Conservation (phyloP, 2,888 invertebrate genomes). For the Leucophora obtusa region DNA sequence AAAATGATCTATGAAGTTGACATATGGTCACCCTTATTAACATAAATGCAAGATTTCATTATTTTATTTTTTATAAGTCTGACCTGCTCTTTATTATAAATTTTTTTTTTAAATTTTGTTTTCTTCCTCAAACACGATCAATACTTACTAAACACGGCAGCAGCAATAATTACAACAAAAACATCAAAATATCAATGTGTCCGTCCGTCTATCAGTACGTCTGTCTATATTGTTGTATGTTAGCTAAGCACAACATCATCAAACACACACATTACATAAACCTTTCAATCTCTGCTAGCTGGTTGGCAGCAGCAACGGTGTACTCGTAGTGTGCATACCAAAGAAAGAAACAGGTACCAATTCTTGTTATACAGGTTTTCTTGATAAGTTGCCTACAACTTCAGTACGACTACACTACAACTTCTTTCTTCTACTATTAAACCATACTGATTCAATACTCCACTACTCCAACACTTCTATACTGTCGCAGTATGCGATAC, state of each 20-base stretch:
- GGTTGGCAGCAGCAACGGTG: slow-evolving; percentile 18
- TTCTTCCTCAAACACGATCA: slow-evolving; percentile 48
- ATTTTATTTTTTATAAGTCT: slow-evolving; percentile 29
- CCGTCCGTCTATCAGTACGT: slow-evolving; percentile 10
- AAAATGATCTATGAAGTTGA: no score
- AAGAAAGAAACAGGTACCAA: slow-evolving; percentile 61
- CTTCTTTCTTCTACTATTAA: slow-evolving; percentile 34
- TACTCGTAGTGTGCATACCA: slow-evolving; percentile 34
- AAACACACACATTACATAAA: slow-evolving; percentile 45
- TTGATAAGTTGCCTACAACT: slow-evolving; percentile 43
- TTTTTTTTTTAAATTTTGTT: slow-evolving; percentile 22
- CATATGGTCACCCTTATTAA: slow-evolving; percentile 34
- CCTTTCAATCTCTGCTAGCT: slow-evolving; percentile 57
- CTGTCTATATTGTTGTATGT: slow-evolving; percentile 10
- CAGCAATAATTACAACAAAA: slow-evolving; percentile 38
- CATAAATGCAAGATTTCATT: slow-evolving; percentile 50
- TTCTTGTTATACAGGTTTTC: slow-evolving; percentile 65
- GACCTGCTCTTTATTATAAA: slow-evolving; percentile 46
- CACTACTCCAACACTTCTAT: slow-evolving; percentile 33
- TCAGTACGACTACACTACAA: slow-evolving; percentile 25
- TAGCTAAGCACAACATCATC: slow-evolving; percentile 28
- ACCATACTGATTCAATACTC: slow-evolving; percentile 15
- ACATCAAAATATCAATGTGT: slow-evolving; percentile 33
- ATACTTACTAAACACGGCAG: slow-evolving; percentile 36
- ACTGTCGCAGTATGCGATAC: slow-evolving; percentile 4